These are phyloP conservation scores for Microcebus tavaratra DNA, from an alignment of 2,113 vertebrate genomes.

Conservation along the genomic window DNA sequence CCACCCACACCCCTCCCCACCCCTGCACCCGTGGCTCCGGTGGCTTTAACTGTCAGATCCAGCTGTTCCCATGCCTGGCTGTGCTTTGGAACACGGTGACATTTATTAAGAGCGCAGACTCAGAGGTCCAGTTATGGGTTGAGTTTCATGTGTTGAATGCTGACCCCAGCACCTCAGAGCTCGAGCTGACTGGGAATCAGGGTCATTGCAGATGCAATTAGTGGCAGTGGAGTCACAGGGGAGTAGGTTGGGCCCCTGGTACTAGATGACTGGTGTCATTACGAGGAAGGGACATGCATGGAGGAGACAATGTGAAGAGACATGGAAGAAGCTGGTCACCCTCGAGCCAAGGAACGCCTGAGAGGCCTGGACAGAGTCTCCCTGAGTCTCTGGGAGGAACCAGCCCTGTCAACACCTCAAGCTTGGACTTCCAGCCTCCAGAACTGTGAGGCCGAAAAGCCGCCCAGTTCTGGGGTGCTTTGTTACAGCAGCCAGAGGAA, in stretches of 20 bases:
- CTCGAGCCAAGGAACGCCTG: fast-evolving
- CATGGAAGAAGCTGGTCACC: fast-evolving
- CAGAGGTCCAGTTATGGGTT: fast-evolving
- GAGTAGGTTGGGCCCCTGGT: fast-evolving
- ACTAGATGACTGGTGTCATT: fast-evolving
- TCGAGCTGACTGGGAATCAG: background rate
- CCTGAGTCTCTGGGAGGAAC: fast-evolving
- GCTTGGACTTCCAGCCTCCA: background rate
- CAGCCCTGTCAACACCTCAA: fast-evolving
- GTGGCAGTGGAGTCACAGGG: fast-evolving
- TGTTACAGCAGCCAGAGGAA: fast-evolving
- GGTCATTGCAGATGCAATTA: fast-evolving
- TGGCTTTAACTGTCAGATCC: fast-evolving
- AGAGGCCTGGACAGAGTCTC: fast-evolving
- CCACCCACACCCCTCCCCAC: fast-evolving
- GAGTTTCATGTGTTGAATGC: fast-evolving
- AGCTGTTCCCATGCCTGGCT: fast-evolving
- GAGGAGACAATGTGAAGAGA: fast-evolving
- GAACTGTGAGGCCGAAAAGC: fast-evolving
- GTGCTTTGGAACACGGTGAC: fast-evolving
- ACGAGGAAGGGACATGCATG: background rate
- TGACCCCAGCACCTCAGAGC: fast-evolving
- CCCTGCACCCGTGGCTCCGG: fast-evolving
- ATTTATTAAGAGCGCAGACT: fast-evolving
- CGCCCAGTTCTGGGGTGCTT: fast-evolving